Evolutionary conservation across 2,113 vertebrate species (phyloP).

Genomic region (Isichthys henryi): DNA sequence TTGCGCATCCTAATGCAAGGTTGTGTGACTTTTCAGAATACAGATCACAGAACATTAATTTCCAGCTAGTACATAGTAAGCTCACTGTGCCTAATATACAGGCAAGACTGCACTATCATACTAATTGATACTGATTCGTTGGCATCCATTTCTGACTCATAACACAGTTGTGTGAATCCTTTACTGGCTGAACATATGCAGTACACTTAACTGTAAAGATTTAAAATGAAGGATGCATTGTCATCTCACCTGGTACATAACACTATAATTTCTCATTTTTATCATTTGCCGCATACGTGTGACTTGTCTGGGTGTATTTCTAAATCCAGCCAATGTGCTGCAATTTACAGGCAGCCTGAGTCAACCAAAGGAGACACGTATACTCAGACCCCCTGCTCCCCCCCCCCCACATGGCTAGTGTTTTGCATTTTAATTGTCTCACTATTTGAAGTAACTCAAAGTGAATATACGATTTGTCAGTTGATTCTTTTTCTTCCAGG

Average conservation of each 20-base stretch:
- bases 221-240: background rate
- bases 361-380: background rate
- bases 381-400: background rate
- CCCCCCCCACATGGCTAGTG: constrained; percentile 4
- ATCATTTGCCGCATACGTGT: background rate
- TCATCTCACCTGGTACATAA: background rate
- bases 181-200: background rate
- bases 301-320: background rate
- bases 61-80: background rate
- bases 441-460: constrained; percentile 66
- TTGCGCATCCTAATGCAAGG: background rate
- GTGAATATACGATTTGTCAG: constrained; percentile 74
- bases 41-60: background rate
- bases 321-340: background rate
- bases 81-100: background rate
- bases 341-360: background rate
- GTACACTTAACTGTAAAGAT: background rate
- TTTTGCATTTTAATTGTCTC: constrained; percentile 58
- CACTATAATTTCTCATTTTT: background rate
- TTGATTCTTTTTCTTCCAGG: constrained; percentile 64
- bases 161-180: background rate
- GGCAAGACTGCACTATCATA: background rate
- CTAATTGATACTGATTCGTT: background rate
- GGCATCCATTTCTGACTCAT: background rate
- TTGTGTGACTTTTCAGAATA: background rate